Conservation (phyloP, 1,140 invertebrate species). For the Neoseiulus cucumeris region DNA sequence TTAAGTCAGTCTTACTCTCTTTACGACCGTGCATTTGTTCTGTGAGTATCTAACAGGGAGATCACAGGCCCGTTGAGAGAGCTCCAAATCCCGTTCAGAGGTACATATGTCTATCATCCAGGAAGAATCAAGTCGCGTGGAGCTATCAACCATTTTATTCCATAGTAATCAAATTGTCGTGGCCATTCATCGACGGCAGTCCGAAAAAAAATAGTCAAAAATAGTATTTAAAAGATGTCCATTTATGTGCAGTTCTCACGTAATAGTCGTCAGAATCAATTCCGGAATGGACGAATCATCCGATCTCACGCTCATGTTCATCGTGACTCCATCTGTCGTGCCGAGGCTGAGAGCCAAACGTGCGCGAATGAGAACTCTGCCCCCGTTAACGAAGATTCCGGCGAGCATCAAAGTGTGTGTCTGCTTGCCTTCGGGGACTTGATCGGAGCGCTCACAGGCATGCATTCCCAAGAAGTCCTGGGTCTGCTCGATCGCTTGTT, state of each 20-base stretch:
- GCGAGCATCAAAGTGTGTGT: constrained; percentile 55
- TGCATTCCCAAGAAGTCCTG: constrained; percentile 68
- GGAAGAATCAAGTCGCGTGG: no score
- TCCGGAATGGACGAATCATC: constrained; percentile 44
- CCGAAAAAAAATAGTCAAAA: no score
- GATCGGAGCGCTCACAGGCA: constrained; percentile 61
- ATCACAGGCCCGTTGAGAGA: no score
- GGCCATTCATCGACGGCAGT: no score
- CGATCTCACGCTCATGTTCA: constrained; percentile 44
- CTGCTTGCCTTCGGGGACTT: constrained; percentile 58
- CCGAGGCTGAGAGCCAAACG: constrained; percentile 47
- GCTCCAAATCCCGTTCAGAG: no score
- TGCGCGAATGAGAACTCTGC: constrained; percentile 65
- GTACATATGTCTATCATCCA: no score
- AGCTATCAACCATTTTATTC: no score
- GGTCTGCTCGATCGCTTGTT: constrained; percentile 56
- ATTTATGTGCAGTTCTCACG: constrained; percentile 28
- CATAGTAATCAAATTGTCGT: no score
- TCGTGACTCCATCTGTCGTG: constrained; percentile 41
- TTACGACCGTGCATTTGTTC: no score
- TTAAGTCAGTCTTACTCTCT: no score
- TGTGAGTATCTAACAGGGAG: no score
- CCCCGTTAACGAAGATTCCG: constrained; percentile 66
- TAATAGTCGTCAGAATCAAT: constrained; percentile 61
- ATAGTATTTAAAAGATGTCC: no score